phyloP scores from a whole-genome alignment of 1,140 invertebrate genomes.

The Meloidogyne floridensis region DNA sequence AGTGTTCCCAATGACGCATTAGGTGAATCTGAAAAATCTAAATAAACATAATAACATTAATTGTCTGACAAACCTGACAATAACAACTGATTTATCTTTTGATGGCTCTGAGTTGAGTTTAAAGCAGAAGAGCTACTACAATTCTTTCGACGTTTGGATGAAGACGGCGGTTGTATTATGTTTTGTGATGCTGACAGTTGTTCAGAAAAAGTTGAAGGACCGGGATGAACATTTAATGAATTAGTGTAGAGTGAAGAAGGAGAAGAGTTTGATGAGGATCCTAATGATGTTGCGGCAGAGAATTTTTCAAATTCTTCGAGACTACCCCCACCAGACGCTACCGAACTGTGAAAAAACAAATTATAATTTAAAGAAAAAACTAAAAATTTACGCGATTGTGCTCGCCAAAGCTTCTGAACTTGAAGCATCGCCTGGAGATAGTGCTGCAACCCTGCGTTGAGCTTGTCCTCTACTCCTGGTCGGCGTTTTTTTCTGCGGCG shows the following conservation, averaged over 20 bases:
- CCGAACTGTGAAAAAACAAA: constrained; percentile 18
- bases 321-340: constrained; percentile 25
- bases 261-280: constrained; percentile 10
- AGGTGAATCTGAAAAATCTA: background rate
- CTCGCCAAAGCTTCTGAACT: constrained; percentile 24
- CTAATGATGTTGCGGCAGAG: background rate
- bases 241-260: background rate
- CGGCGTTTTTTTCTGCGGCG: background rate
- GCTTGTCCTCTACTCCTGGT: background rate
- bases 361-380: background rate
- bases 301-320: constrained; percentile 21
- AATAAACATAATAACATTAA: background rate
- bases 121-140: constrained; percentile 1
- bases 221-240: constrained; percentile 3
- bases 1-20: background rate
- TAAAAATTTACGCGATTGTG: constrained; percentile 28
- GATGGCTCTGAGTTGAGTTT: background rate
- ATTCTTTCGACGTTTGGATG: constrained; percentile 7
- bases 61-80: background rate
- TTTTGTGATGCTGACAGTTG: constrained; percentile 7
- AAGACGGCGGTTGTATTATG: background rate
- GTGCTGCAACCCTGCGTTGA: background rate
- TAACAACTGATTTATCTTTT: background rate
- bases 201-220: constrained; percentile 14
- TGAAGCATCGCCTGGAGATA: background rate